phyloP scores from a whole-genome alignment of 2,797 vertebrate genomes.

The Tragelaphus eurycerus region DNA sequence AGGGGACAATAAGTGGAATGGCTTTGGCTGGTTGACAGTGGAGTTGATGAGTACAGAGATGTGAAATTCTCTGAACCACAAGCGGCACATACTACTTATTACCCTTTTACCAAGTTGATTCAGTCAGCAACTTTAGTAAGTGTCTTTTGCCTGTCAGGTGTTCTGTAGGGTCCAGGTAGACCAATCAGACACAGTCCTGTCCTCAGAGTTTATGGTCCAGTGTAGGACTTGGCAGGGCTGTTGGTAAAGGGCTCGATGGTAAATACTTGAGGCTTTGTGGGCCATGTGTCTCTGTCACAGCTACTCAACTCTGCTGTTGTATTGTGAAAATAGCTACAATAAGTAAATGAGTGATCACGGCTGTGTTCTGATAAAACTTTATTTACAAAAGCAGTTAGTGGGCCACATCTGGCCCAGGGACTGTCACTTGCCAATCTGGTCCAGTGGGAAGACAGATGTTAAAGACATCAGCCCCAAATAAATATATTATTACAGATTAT shows the following conservation, averaged over 20 bases:
- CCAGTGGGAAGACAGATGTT: not conserved
- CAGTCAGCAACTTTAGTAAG: not conserved
- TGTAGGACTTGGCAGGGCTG: not conserved
- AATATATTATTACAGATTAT: not conserved
- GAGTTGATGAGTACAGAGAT: not conserved
- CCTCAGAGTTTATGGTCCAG: not conserved
- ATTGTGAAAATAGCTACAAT: not conserved
- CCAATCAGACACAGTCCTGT: not conserved
- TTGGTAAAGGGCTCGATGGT: not conserved
- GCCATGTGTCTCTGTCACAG: not conserved
- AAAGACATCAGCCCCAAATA: not conserved
- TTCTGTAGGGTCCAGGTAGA: not conserved
- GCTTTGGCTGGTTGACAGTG: not conserved
- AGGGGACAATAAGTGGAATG: not conserved
- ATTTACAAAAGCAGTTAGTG: not conserved
- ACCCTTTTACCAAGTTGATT: not conserved
- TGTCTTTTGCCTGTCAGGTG: not conserved
- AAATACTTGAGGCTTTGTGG: not conserved
- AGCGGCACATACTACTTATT: not conserved
- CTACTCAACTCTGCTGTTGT: not conserved
- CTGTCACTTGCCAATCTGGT: not conserved
- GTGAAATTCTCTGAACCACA: not conserved
- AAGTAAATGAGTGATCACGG: not conserved
- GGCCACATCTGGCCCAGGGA: not conserved
- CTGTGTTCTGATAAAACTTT: not conserved